Base-by-base conservation (phyloP, 1,140 invertebrate genomes). In the Coelopa frigida region DNA sequence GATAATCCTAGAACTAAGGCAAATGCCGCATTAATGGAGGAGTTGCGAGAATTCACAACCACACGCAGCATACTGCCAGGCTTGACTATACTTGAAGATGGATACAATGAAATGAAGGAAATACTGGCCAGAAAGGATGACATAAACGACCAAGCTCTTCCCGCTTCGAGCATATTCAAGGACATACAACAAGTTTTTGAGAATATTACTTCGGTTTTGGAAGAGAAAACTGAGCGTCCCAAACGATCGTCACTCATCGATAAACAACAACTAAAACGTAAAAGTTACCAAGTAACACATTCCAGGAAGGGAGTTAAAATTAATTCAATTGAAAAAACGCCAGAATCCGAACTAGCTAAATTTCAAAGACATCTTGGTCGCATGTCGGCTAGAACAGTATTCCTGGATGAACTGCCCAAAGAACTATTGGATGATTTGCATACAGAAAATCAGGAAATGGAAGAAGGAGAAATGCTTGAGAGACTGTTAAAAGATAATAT, bases 21-120 rank as follows among this genome's bases (percentile, higher is more conserved):
- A 36, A 20, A 50, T 27, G 21, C 37, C 5, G 35, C 31, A 15
- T 11, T 43, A 10, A 40, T 23, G 20, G 24, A 36, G 7, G 33
- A 42, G 26, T 24, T 12, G 39, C 24, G 5, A 50, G 33, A 27
- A 22, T 58, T 1, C 4, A 26, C 15, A 49, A 20, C 41, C 54
- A 14, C 36, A 44, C 15, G 10, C 38, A 54, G 22, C 6, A 40
- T 5, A 18, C 15, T 11, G 38, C 41, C 15, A 29, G 42, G 51
- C 0, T 33, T 66, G 1, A 51, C 50, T 8, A 42, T 52, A 5
- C 48, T 62, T 12, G 61, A 66, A 38, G 27, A 51, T 0, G 51
- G 49, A 3, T 66, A 66, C 36, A 66, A 65, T 36, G 48, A 49
- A n/a, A 55, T 57, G 18, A 65, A 65, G 42, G 14, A 52, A 10